Percentiles rank a stretch among this genome's conserved stretches.
Conservation (phyloP, 2,113 vertebrate genomes). For the Typhlomys cinereus region DNA sequence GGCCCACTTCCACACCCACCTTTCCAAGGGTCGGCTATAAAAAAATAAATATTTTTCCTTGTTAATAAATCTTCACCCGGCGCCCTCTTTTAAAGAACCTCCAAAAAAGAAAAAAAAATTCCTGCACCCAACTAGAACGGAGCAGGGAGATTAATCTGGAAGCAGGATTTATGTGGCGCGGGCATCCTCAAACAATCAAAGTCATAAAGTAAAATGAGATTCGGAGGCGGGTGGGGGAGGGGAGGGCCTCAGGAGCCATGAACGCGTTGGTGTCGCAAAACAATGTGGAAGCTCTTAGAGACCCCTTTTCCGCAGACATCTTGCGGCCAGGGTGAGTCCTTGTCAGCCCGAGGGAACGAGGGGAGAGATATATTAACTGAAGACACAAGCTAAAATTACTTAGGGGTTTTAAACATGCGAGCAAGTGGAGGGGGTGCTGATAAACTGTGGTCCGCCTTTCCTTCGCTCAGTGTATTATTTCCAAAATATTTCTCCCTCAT, state of each 20-base stretch:
- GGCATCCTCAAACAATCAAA: slow-evolving; percentile 78
- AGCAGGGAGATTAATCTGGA: slow-evolving; percentile 62
- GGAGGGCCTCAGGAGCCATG: slow-evolving; percentile 80
- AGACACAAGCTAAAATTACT: slow-evolving; percentile 89
- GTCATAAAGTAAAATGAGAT: slow-evolving; percentile 81
- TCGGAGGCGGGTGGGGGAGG: slow-evolving; percentile 74
- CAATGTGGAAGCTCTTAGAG: slow-evolving; percentile 87
- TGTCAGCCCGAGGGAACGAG: slow-evolving; percentile 86
- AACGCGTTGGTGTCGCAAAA: slow-evolving; percentile 80
- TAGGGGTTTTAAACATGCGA: slow-evolving; percentile 86
- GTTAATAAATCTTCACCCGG: slow-evolving; percentile 77
- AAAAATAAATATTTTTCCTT: slow-evolving; percentile 81
- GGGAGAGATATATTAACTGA: slow-evolving; percentile 88
- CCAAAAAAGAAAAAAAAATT: slow-evolving; percentile 53
- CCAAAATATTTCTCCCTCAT: slow-evolving; percentile 71
- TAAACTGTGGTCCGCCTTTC: slow-evolving; percentile 85
- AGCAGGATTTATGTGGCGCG: slow-evolving; percentile 78
- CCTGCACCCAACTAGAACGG: slow-evolving; percentile 30
- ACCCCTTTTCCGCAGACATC: slow-evolving; percentile 83
- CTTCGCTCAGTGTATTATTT: slow-evolving; percentile 81
- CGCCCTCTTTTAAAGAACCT: slow-evolving; percentile 68
- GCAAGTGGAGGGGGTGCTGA: slow-evolving; percentile 81
- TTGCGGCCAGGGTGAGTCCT: slow-evolving; percentile 83
- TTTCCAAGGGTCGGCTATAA: slow-evolving; percentile 73
- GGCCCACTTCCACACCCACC: not conserved